Evolutionary conservation across 2,888 invertebrate species (phyloP).

Genomic region (Empis livida): DNA sequence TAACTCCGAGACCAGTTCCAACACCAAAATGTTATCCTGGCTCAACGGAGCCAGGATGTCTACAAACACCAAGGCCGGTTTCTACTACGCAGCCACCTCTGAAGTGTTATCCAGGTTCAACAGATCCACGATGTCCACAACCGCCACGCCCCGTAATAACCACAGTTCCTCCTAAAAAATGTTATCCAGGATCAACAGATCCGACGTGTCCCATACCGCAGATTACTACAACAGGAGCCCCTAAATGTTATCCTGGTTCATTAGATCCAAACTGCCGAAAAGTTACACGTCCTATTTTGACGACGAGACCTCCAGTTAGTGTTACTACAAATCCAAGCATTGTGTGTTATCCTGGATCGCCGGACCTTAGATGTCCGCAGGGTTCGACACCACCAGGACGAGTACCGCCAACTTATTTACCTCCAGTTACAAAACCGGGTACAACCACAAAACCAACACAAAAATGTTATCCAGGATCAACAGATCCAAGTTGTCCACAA

Average conservation of each 20-base stretch:
- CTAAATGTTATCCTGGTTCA: constrained; percentile 25
- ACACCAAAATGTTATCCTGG: constrained; percentile 20
- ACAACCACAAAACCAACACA: neutral
- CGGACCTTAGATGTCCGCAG: constrained; percentile 25
- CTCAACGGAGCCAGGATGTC: constrained; percentile 24
- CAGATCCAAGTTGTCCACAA: constrained; percentile 17
- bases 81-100: constrained; percentile 3
- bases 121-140: constrained; percentile 25
- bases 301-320: constrained; percentile 16
- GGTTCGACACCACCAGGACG: neutral
- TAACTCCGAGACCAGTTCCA: constrained; percentile 14
- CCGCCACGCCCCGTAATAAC: constrained; percentile 20
- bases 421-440: constrained; percentile 3
- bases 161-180: constrained; percentile 15
- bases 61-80: constrained; percentile 10
- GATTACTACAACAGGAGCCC: constrained; percentile 9
- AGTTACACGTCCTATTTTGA: constrained; percentile 10
- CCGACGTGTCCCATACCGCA: constrained; percentile 16
- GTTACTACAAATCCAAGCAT: no score
- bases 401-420: constrained; percentile 14
- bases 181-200: constrained; percentile 23
- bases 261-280: constrained; percentile 22
- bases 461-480: constrained; percentile 19
- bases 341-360: constrained; percentile 18
- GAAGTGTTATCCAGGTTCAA: constrained; percentile 12